These are phyloP conservation scores for Bombus picipes DNA, from an alignment of 1,140 invertebrate species.

Conservation along the genomic window DNA sequence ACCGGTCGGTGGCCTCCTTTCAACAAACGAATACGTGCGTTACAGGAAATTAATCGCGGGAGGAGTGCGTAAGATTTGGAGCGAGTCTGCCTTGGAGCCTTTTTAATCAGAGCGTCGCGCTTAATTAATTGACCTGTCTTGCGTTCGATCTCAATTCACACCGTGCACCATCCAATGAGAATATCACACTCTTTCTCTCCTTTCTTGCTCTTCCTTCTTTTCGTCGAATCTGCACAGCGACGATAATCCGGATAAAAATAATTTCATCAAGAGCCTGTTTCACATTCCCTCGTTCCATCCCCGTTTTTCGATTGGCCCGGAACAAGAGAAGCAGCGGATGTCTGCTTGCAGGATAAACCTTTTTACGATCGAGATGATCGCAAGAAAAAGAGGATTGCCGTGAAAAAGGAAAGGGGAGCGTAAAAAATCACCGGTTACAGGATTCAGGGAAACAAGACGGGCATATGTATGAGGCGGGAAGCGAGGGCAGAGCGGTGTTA, in stretches of 20 bases:
- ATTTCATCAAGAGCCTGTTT: not conserved
- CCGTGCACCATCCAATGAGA: not conserved
- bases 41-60: slow-evolving; percentile 21
- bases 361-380: not conserved
- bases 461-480: not conserved
- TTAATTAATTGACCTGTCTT: slow-evolving; percentile 12
- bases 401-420: not conserved
- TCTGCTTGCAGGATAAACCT: not conserved
- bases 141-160: slow-evolving; percentile 8
- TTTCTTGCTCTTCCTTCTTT: not conserved
- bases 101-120: slow-evolving; percentile 15
- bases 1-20: not conserved
- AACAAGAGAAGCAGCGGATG: not conserved
- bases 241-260: not conserved
- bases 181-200: not conserved
- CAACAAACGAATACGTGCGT: not conserved
- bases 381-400: not conserved
- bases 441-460: not conserved
- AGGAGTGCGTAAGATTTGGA: too few species aligned
- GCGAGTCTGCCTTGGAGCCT: too few species aligned
- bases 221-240: not conserved
- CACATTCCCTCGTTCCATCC: not conserved
- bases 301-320: not conserved
- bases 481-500: slow-evolving; percentile 11
- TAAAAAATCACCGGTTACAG: slow-evolving; percentile 20